Conservation (phyloP, 2,888 invertebrate species). For the Lepidocyrtinus sp. region DNA sequence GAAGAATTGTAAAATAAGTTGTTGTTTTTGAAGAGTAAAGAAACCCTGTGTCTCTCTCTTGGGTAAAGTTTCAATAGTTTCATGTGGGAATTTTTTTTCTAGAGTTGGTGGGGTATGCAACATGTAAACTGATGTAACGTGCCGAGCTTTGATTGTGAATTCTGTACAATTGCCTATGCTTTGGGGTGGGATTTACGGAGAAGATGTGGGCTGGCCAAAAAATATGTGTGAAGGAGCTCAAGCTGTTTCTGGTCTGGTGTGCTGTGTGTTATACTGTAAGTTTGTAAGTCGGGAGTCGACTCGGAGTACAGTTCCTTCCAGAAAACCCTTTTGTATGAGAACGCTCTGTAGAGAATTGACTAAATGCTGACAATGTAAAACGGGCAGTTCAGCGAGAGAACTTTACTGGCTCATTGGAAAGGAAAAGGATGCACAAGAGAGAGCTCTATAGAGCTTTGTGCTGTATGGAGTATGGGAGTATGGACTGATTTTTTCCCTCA, state of each 20-base stretch:
- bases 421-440: not conserved
- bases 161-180: not conserved
- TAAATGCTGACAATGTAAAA: too few species aligned
- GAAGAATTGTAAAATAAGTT: not conserved
- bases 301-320: not conserved
- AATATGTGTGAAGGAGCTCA: not conserved
- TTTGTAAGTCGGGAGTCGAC: too few species aligned
- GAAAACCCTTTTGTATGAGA: too few species aligned
- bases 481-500: too few species aligned
- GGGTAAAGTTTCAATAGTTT: too few species aligned
- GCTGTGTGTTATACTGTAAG: too few species aligned
- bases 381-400: not conserved
- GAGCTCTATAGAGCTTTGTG: not conserved
- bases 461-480: too few species aligned
- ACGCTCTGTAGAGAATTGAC: not conserved
- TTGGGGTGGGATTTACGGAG: constrained; percentile 66
- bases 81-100: too few species aligned
- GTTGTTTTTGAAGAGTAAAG: too few species aligned
- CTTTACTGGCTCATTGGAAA: not conserved
- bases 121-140: not conserved
- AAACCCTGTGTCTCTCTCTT: too few species aligned
- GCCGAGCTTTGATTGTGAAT: not conserved
- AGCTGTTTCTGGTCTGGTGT: not conserved
- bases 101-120: too few species aligned
- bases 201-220: constrained; percentile 66